phyloP scores from a whole-genome alignment of 2,113 vertebrate genomes.

The Orthochromis indermauri region DNA sequence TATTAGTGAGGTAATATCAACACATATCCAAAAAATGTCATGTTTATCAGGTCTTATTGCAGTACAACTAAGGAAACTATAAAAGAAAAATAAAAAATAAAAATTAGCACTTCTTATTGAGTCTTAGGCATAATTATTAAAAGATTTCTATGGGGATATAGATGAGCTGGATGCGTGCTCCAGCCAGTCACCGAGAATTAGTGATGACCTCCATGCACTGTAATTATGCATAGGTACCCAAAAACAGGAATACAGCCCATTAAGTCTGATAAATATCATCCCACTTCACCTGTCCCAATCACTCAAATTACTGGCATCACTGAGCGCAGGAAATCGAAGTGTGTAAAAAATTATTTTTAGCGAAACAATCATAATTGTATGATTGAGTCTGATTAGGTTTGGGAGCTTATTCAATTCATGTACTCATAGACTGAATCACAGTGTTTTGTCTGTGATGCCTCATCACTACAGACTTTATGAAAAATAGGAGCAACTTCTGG shows the following conservation, averaged over 20 bases:
- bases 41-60: neutral
- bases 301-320: neutral
- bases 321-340: neutral
- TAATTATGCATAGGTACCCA: neutral
- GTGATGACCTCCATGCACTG: neutral
- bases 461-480: neutral
- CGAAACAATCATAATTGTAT: neutral
- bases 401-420: neutral
- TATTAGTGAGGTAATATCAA: neutral
- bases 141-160: neutral
- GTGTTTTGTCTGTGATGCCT: neutral
- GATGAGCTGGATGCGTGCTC: neutral
- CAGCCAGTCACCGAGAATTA: neutral
- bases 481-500: neutral
- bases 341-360: neutral
- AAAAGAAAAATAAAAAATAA: rapidly evolving
- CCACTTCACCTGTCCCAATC: neutral
- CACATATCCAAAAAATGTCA: neutral
- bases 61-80: neutral
- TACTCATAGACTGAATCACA: neutral
- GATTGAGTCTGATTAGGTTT: neutral
- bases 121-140: neutral
- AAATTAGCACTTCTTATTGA: neutral
- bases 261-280: neutral
- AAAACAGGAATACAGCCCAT: neutral